Evolutionary conservation across 2,888 invertebrate genomes (phyloP).

Genomic region (Meloe dianella): DNA sequence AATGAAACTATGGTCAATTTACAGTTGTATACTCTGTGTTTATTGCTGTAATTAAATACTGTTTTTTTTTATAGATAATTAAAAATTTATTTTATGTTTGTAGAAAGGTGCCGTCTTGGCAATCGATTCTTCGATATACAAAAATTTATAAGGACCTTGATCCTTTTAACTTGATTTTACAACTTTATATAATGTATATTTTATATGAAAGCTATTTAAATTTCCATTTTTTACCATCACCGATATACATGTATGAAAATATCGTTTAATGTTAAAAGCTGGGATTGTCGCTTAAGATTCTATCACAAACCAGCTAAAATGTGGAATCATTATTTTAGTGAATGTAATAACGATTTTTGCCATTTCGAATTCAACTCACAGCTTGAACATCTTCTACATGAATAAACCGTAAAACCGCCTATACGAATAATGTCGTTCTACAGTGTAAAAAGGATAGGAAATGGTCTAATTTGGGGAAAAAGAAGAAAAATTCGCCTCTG

Average conservation of each 20-base stretch:
- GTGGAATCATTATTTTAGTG: slow-evolving; percentile 26
- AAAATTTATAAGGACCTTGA: background rate
- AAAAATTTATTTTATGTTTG: slow-evolving; percentile 2
- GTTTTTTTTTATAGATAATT: background rate
- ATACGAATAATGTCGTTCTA: background rate
- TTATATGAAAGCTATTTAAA: background rate
- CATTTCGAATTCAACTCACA: slow-evolving; percentile 47
- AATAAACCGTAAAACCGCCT: slow-evolving; percentile 37
- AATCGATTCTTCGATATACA: background rate
- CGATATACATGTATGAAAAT: background rate
- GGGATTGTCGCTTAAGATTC: background rate
- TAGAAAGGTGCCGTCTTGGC: background rate
- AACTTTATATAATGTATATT: background rate
- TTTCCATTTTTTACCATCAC: background rate
- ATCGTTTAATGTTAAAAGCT: background rate
- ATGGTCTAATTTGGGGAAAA: background rate
- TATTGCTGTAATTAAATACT: background rate
- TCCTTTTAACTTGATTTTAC: background rate
- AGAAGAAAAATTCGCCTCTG: background rate
- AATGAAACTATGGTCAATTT: background rate
- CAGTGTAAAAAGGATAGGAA: background rate
- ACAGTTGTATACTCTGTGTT: background rate
- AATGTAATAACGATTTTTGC: slow-evolving; percentile 38
- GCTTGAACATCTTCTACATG: slow-evolving; percentile 46
- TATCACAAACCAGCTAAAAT: background rate